Percentiles rank a stretch among this genome's conserved stretches.
Conservation (phyloP, 2,797 vertebrate genomes). For the Coregonus sp. region DNA sequence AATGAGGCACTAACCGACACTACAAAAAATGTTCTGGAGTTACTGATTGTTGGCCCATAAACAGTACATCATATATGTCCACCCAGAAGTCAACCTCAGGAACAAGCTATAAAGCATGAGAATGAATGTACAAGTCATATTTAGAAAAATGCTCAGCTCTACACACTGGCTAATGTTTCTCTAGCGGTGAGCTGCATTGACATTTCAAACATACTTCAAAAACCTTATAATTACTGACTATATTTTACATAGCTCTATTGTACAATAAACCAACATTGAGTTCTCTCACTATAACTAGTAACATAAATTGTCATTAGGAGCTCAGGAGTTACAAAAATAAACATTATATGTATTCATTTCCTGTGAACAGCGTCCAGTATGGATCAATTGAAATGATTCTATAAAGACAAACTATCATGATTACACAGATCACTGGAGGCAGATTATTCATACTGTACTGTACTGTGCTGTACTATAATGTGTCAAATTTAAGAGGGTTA, state of each 20-base stretch:
- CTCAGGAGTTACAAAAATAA: not conserved
- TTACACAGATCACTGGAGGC: not conserved
- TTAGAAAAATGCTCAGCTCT: constrained; percentile 64
- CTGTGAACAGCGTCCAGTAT: not conserved
- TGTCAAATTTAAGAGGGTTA: not conserved
- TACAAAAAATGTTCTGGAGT: constrained; percentile 45
- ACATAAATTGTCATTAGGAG: not conserved
- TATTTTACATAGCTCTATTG: constrained; percentile 1
- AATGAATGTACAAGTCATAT: constrained; percentile 64
- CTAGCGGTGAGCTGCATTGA: constrained; percentile 58
- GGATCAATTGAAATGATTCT: not conserved
- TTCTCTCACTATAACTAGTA: not conserved
- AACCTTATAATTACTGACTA: constrained; percentile 11
- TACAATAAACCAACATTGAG: not conserved
- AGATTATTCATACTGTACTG: not conserved
- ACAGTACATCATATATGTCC: constrained; percentile 67
- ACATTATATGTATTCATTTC: not conserved
- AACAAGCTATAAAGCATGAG: constrained; percentile 53
- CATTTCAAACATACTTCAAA: constrained; percentile 66
- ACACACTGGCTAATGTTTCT: constrained; percentile 42
- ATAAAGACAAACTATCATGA: not conserved
- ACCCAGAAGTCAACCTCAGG: constrained; percentile 58
- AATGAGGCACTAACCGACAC: constrained; percentile 43
- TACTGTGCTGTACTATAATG: not conserved
- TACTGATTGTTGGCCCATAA: constrained; percentile 72